phyloP scores from a whole-genome alignment of 2,888 invertebrate species.

The Eilema griseolum region DNA sequence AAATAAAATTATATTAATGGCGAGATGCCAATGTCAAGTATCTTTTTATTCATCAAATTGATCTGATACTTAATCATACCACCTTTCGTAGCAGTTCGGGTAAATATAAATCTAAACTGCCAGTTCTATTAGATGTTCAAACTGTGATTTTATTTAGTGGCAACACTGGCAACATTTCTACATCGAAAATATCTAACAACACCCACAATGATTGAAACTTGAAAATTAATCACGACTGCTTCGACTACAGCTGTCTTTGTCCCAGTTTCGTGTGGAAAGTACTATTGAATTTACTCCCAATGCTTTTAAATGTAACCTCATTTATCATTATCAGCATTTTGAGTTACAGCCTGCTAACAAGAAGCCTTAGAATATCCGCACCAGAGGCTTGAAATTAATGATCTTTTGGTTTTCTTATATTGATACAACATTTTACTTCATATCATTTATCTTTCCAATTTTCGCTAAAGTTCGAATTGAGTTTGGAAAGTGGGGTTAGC shows the following conservation, averaged over 20 bases:
- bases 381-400: conserved; percentile 28
- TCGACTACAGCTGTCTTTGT: conserved; percentile 9
- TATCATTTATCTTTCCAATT: conserved; percentile 1
- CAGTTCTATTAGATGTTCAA: too few relatives aligned
- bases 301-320: conserved; percentile 27
- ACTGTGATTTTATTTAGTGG: not conserved
- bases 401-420: conserved; percentile 2
- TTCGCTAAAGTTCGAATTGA: not conserved
- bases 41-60: too few relatives aligned
- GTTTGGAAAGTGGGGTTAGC: not conserved
- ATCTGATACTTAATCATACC: too few relatives aligned
- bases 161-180: not conserved
- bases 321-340: conserved; percentile 41
- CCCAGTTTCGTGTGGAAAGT: conserved; percentile 12
- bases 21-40: too few relatives aligned
- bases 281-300: conserved; percentile 37
- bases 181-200: conserved; percentile 18
- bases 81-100: too few relatives aligned
- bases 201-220: conserved; percentile 20
- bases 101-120: too few relatives aligned
- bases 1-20: too few relatives aligned
- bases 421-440: not conserved
- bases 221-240: conserved; percentile 42
- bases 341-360: conserved; percentile 30
- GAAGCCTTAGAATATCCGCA: conserved; percentile 24